Evolutionary conservation across 2,797 vertebrate genomes (phyloP).

Genomic region (Denticeps clupeoides): DNA sequence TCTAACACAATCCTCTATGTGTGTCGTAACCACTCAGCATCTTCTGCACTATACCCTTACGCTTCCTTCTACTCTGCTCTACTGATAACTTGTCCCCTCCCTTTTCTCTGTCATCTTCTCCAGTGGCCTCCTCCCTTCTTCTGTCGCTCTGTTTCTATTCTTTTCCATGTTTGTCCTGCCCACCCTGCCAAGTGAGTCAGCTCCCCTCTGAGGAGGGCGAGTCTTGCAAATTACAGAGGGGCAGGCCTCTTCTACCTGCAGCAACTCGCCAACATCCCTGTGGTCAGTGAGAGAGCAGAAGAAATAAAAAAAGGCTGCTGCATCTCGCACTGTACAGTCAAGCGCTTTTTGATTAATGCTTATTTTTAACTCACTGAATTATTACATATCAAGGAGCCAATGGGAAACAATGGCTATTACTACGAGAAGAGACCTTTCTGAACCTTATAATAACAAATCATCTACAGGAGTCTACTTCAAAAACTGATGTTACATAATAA

Average conservation of each 20-base stretch:
- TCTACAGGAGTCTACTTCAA: too few species aligned
- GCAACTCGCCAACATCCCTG: background rate
- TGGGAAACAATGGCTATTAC: too few species aligned
- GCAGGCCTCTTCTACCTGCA: slow-evolving; percentile 12
- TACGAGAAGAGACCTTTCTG: too few species aligned
- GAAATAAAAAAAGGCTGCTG: background rate
- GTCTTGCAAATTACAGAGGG: slow-evolving; percentile 25
- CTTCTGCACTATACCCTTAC: background rate
- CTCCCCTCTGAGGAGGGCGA: background rate
- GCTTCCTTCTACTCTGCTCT: slow-evolving; percentile 5
- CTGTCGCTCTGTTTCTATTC: background rate
- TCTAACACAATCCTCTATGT: background rate
- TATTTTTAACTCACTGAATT: too few species aligned
- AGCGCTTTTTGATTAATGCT: too few species aligned
- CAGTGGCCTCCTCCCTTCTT: slow-evolving; percentile 1
- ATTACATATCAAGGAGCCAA: too few species aligned
- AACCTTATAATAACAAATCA: too few species aligned
- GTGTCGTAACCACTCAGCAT: background rate
- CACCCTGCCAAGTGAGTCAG: background rate
- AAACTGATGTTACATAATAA: too few species aligned
- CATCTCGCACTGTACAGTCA: too few species aligned
- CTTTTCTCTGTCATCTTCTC: background rate
- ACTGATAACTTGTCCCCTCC: background rate
- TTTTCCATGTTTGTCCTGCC: slow-evolving; percentile 23
- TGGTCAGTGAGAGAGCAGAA: background rate